These are phyloP conservation scores for Tenebrosternarchus preto DNA, from an alignment of 2,113 vertebrate genomes.

Conservation along the genomic window DNA sequence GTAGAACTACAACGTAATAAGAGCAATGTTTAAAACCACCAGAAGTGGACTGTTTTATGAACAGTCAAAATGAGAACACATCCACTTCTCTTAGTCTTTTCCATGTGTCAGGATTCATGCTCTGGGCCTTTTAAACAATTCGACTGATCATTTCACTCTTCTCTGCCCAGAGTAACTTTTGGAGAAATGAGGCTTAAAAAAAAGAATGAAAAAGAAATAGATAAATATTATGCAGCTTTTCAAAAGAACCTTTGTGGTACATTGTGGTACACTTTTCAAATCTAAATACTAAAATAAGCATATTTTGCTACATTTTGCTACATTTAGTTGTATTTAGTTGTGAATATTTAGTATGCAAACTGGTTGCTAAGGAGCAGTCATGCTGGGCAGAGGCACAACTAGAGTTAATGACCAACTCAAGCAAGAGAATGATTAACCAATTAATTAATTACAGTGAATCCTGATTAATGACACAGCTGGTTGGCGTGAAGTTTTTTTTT, in stretches of 20 bases:
- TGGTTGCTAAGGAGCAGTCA: neutral
- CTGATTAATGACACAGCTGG: neutral
- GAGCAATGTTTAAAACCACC: too few relatives aligned
- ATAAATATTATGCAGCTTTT: neutral
- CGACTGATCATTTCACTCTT: neutral
- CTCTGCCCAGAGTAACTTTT: neutral
- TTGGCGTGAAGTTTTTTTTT: neutral
- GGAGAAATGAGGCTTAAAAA: neutral
- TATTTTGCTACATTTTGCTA: neutral
- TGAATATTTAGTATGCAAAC: neutral
- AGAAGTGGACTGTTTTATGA: too few relatives aligned
- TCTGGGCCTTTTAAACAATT: neutral
- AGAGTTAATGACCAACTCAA: neutral
- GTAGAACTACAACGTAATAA: too few relatives aligned
- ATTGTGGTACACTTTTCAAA: neutral
- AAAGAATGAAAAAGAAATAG: neutral
- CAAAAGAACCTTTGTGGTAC: neutral
- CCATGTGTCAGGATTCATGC: neutral
- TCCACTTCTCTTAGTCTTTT: too few relatives aligned
- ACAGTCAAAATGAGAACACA: too few relatives aligned
- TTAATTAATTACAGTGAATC: neutral
- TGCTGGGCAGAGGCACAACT: neutral
- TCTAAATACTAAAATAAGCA: neutral
- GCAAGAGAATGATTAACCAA: slow-evolving; percentile 13
- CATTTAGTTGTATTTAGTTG: neutral